phyloP scores from a whole-genome alignment of 2,113 vertebrate genomes.

The Oxygymnocypris stewartii region DNA sequence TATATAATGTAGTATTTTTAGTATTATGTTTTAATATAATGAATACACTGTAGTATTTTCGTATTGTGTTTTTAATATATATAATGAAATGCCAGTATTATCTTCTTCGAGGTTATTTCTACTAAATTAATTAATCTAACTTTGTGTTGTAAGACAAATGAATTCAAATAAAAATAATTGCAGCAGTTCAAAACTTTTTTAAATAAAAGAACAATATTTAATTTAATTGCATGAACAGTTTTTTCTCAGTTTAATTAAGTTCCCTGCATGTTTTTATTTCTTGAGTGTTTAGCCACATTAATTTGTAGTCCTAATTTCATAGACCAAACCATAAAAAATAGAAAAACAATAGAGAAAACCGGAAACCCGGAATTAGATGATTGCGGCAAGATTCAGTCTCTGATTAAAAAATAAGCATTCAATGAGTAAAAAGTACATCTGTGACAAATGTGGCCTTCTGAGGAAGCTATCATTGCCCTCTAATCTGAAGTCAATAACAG shows the following conservation, averaged over 20 bases:
- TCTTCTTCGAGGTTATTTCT: background rate
- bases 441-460: slow-evolving; percentile 28
- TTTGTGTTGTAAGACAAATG: background rate
- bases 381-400: background rate
- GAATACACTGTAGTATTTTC: no score
- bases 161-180: background rate
- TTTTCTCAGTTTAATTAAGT: background rate
- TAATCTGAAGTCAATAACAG: slow-evolving; percentile 62
- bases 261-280: background rate
- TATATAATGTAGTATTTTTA: no score
- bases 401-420: slow-evolving; percentile 27
- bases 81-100: background rate
- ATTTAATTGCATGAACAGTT: background rate
- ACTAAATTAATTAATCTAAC: background rate
- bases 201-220: background rate
- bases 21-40: no score
- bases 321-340: background rate
- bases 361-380: background rate
- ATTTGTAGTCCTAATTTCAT: background rate
- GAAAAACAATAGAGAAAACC: background rate
- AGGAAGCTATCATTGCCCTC: slow-evolving; percentile 47
- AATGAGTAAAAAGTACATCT: slow-evolving; percentile 46
- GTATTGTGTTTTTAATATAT: background rate
- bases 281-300: background rate
- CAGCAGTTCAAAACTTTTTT: background rate